Percentiles rank a stretch among this genome's conserved stretches.
phyloP scores from a whole-genome alignment of 2,888 invertebrate species.

The Callyntrura guangdongensis region DNA sequence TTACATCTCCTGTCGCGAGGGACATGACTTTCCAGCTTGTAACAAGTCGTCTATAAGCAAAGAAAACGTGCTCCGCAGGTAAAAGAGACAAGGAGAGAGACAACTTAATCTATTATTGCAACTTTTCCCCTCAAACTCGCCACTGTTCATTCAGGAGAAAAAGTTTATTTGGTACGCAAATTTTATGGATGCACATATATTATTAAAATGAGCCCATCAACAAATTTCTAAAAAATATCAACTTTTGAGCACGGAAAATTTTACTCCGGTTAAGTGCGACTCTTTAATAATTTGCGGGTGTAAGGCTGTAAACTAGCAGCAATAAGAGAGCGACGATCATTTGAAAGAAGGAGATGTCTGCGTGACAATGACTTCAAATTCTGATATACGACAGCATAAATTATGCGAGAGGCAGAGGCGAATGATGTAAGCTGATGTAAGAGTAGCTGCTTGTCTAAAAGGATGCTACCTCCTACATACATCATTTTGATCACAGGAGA shows the following conservation, averaged over 20 bases:
- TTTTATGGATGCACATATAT: conserved; percentile 20
- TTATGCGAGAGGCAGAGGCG: conserved; percentile 54
- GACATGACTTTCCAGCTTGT: conserved; percentile 74
- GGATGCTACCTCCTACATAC: neutral
- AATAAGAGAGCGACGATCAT: neutral
- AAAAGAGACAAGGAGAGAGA: conserved; percentile 45
- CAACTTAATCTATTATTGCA: conserved; percentile 68
- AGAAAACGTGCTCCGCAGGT: conserved; percentile 19
- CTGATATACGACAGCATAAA: conserved; percentile 42
- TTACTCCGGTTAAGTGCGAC: too few species aligned
- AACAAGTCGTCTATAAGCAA: conserved; percentile 59
- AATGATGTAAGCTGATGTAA: conserved; percentile 21
- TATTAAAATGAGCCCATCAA: conserved; percentile 9
- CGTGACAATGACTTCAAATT: conserved; percentile 50
- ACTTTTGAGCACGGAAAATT: conserved; percentile 1
- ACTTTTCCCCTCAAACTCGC: conserved; percentile 36
- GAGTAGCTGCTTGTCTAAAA: conserved; percentile 1
- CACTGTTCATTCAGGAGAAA: neutral
- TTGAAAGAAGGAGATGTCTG: conserved; percentile 54
- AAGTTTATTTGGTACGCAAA: neutral
- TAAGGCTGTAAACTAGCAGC: neutral
- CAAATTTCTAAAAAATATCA: conserved; percentile 53
- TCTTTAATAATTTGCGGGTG: neutral
- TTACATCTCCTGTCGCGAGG: conserved; percentile 77
- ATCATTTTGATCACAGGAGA: neutral